phyloP scores from a whole-genome alignment of 2,888 invertebrate genomes.

The Parnassius apollo region DNA sequence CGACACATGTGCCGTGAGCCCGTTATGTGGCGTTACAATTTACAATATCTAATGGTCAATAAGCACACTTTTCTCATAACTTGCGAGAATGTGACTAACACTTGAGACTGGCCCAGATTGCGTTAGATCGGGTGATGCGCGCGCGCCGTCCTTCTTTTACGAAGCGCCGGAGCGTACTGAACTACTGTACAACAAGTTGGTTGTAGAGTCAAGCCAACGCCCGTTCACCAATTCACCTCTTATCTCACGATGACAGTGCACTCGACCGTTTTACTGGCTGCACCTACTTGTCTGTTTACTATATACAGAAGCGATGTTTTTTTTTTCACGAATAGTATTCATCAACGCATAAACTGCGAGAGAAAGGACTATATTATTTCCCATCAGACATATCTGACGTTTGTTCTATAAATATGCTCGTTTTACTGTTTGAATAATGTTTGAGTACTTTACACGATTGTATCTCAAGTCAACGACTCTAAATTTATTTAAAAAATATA shows the following conservation, averaged over 20 bases:
- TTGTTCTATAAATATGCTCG: conserved; percentile 13
- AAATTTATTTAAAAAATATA: too few species aligned
- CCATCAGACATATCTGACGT: conserved; percentile 18
- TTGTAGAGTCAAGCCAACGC: conserved; percentile 55
- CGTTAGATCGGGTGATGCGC: conserved; percentile 50
- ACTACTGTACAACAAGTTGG: too few species aligned
- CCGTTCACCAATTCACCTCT: conserved; percentile 76
- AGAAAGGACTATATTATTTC: conserved; percentile 17
- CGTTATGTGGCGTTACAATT: conserved; percentile 43
- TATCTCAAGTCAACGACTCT: conserved; percentile 3
- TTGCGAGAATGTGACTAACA: conserved; percentile 58
- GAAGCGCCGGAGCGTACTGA: conserved; percentile 66
- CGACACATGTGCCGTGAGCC: conserved; percentile 37
- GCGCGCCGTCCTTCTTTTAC: conserved; percentile 62
- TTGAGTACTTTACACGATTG: conserved; percentile 15
- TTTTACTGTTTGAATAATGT: conserved; percentile 11
- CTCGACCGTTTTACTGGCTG: conserved; percentile 51
- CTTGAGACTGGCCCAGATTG: conserved; percentile 65
- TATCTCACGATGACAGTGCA: conserved; percentile 67
- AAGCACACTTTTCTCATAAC: conserved; percentile 58
- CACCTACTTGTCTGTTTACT: conserved; percentile 60
- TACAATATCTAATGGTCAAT: conserved; percentile 49
- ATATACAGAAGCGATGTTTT: conserved; percentile 21
- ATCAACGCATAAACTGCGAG: conserved; percentile 9
- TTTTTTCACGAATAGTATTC: conserved; percentile 15